Evolutionary conservation across 1,140 invertebrate species (phyloP), one percentile per base, ranked within the genome.

Genomic region (Mactra quadrangularis): DNA sequence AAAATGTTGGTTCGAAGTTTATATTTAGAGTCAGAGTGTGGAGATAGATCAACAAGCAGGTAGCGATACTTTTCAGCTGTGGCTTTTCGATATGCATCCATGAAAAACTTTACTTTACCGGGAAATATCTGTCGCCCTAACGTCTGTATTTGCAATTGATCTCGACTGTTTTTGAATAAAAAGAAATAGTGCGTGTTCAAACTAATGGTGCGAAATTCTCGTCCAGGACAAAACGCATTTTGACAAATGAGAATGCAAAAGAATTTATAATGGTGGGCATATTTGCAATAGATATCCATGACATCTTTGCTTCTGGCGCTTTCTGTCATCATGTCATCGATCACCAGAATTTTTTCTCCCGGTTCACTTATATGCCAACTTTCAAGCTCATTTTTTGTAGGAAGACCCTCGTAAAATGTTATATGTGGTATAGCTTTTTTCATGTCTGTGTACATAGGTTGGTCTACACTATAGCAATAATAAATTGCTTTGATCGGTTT

Each of bases 201-300:
- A 60, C 53, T 41, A 3, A 75, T 59, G 2, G 53, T 60, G 3
- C 70, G 22, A 25, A 72, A 71, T 27, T 71, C 66, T 2, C 66
- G 70, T 31, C 70, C 70, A 1, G 47, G 70, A 35, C 70, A 72
- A 72, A 72, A n/a, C n/a, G n/a, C n/a, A n/a, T n/a, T n/a, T n/a
- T n/a, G n/a, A n/a, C n/a, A n/a, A n/a, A n/a, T n/a, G 55, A 72
- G 70, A 72, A 72, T 33, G 50, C 70, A 72, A 71, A 71, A 71
- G 41, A 71, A 71, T 53, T 71, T 71, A 45, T 50, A 52, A 31
- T 71, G 68, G 22, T 71, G 68, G 6, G 68, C 68, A 53, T 52
- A n/a, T n/a, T n/a, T n/a, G n/a, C n/a, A n/a, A n/a, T n/a, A n/a
- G n/a, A n/a, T n/a, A n/a, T n/a, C n/a, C n/a, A n/a, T n/a, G n/a